Conservation (phyloP, 64 coral and sea anemone genomes). For the Orbicella faveolata region DNA sequence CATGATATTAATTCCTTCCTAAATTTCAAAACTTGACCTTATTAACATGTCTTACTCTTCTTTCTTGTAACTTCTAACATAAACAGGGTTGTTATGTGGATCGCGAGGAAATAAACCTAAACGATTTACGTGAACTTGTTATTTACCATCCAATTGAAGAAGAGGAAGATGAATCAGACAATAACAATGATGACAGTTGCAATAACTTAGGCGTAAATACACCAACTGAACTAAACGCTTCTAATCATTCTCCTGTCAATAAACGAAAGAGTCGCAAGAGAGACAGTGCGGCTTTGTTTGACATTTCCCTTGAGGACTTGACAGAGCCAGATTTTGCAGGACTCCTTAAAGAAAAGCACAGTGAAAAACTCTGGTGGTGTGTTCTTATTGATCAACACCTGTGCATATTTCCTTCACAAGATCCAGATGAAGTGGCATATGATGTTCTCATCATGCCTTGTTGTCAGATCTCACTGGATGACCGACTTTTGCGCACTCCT, state of each 20-base stretch:
- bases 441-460: slow-evolving; percentile 94
- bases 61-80: slow-evolving; percentile 14
- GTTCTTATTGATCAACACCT: slow-evolving; percentile 95
- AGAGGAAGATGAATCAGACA: slow-evolving; percentile 62
- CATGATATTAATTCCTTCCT: too few relatives aligned
- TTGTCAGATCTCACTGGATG: slow-evolving; percentile 97
- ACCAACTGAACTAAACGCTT: slow-evolving; percentile 25
- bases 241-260: slow-evolving; percentile 52
- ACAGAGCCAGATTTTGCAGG: slow-evolving; percentile 88
- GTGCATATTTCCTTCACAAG: slow-evolving; percentile 92
- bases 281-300: slow-evolving; percentile 91
- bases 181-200: slow-evolving; percentile 15
- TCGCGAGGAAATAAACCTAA: slow-evolving; percentile 70
- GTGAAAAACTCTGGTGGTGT: slow-evolving; percentile 93
- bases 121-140: slow-evolving; percentile 77
- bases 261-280: slow-evolving; percentile 82
- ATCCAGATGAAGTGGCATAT: slow-evolving; percentile 91
- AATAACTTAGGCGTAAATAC: slow-evolving; percentile 7
- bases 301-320: slow-evolving; percentile 85
- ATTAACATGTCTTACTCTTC: neutral
- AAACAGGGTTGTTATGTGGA: slow-evolving; percentile 56
- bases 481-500: slow-evolving; percentile 80
- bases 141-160: slow-evolving; percentile 89
- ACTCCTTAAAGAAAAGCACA: slow-evolving; percentile 85
- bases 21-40: neutral